phyloP scores from a whole-genome alignment of 2,113 vertebrate species.

The Oplegnathus fasciatus region DNA sequence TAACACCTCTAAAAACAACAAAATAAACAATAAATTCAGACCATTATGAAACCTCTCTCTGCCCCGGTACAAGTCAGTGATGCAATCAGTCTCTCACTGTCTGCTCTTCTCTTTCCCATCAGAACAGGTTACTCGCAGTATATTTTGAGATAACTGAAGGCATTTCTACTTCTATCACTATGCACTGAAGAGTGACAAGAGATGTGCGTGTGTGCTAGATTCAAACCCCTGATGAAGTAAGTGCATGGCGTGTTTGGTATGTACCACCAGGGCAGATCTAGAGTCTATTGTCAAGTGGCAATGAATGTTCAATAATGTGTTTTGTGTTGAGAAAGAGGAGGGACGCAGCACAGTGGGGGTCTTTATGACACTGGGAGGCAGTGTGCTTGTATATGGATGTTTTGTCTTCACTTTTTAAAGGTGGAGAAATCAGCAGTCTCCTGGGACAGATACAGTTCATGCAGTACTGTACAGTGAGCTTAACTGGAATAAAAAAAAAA shows the following conservation, averaged over 20 bases:
- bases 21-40: conserved; percentile 16
- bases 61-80: not conserved
- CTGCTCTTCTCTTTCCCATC: not conserved
- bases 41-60: not conserved
- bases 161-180: not conserved
- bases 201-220: not conserved
- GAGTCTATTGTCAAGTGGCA: conserved; percentile 62
- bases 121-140: not conserved
- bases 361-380: conserved; percentile 38
- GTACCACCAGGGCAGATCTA: conserved; percentile 36
- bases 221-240: conserved; percentile 47
- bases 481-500: not conserved
- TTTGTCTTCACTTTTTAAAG: conserved; percentile 19
- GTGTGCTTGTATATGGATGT: conserved; percentile 30
- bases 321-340: conserved; percentile 50
- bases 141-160: conserved; percentile 14
- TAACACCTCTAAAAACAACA: conserved; percentile 28
- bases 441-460: not conserved
- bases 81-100: not conserved
- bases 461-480: not conserved
- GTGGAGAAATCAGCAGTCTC: conserved; percentile 11
- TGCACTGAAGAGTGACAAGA: not conserved
- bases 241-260: conserved; percentile 45
- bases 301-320: conserved; percentile 61
- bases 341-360: conserved; percentile 39